Percentiles rank a stretch among this genome's conserved stretches.
phyloP scores from a whole-genome alignment of 1,140 invertebrate species.

The Ceratosolen fusciceps region DNA sequence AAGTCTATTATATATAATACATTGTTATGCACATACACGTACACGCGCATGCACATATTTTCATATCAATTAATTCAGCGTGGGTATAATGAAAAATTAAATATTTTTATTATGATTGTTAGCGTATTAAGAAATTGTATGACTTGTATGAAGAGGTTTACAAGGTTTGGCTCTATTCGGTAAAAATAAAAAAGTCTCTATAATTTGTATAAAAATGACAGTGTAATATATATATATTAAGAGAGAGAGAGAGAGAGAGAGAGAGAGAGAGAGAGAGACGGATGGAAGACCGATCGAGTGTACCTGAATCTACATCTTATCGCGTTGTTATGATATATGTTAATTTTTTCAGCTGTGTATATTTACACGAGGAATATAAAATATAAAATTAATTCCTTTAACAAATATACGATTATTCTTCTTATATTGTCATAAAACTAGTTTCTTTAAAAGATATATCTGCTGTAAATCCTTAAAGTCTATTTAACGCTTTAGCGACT shows the following conservation, averaged over 20 bases:
- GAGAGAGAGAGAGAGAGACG: too few relatives aligned
- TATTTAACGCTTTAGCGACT: background rate
- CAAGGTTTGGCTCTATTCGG: background rate
- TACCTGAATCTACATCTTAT: background rate
- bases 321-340: background rate
- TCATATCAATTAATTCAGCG: too few relatives aligned
- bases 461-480: background rate
- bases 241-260: too few relatives aligned
- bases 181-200: background rate
- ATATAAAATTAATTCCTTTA: slow-evolving; percentile 5
- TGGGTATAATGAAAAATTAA: too few relatives aligned
- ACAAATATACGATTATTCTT: background rate
- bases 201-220: too few relatives aligned
- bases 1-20: too few relatives aligned
- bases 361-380: background rate
- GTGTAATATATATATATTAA: too few relatives aligned
- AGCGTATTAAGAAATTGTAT: too few relatives aligned
- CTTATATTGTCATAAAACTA: background rate
- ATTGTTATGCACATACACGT: too few relatives aligned
- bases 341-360: slow-evolving; percentile 17
- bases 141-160: background rate
- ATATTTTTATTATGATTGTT: too few relatives aligned
- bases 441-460: background rate
- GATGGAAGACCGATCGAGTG: background rate
- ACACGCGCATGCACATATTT: too few relatives aligned